A percentile compares a stretch with the other conserved stretches of the same genome.
Evolutionary conservation across 2,888 invertebrate genomes (phyloP).

Genomic region (Leptinotarsa juncta): DNA sequence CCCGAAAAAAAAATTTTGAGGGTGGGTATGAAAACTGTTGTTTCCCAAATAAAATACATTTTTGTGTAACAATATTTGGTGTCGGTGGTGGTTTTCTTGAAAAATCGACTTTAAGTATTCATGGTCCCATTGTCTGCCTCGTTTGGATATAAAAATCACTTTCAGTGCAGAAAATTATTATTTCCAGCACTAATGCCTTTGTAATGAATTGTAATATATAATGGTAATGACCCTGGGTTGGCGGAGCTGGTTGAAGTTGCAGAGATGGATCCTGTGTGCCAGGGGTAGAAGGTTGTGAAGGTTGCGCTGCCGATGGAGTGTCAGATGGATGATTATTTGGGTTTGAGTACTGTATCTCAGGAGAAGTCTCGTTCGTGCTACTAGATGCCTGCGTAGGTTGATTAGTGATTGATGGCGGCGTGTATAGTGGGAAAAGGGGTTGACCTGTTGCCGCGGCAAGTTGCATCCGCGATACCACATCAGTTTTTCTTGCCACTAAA

Average conservation of each 20-base stretch:
- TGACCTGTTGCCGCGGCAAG: too few species aligned
- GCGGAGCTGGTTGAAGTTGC: conserved; percentile 68
- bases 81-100: too few species aligned
- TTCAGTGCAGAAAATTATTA: too few species aligned
- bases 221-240: conserved; percentile 56
- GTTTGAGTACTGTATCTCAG: conserved; percentile 58
- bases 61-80: too few species aligned
- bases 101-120: too few species aligned
- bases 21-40: conserved; percentile 54
- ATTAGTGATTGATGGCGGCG: conserved; percentile 51
- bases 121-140: too few species aligned
- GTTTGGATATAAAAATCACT: conserved; percentile 63
- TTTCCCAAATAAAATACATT: background rate
- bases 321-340: conserved; percentile 68
- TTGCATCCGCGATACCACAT: too few species aligned
- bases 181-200: too few species aligned
- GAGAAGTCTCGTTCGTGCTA: conserved; percentile 74
- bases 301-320: conserved; percentile 65
- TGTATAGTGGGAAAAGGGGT: too few species aligned
- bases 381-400: conserved; percentile 65
- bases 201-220: conserved; percentile 68
- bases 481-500: conserved; percentile 57
- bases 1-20: conserved; percentile 48
- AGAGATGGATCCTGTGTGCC: conserved; percentile 64
- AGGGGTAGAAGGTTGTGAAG: conserved; percentile 56